Base-by-base conservation (phyloP, 2,797 vertebrate species). In the Sebastes glaucus region DNA sequence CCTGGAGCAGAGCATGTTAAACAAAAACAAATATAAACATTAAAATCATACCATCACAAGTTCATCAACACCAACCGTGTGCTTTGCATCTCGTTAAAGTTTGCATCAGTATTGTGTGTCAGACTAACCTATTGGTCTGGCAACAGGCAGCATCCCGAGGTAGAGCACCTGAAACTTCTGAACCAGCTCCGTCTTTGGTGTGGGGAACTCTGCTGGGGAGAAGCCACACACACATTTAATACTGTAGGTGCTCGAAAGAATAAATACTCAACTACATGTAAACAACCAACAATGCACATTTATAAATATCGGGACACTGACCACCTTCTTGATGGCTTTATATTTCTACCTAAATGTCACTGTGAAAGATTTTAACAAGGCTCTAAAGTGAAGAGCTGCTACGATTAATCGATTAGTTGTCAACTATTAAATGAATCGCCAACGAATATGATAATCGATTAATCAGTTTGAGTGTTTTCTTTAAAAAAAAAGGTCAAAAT, bases 101-200 rank as follows among this genome's bases (percentile, higher is more conserved):
- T 32, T 35, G 32, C 28, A 13, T 18, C 7, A 22, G 5, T 23
- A 11, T 7, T 35, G 49, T 64, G 25, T 49, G n/a, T 68, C 22
- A 25, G 14, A 79, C 96, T 13, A 93, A 99, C 98, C 98, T 75
- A 98, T 97, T 2, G 98, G 98, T 90, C 94, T 97, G 91, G 93
- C 93, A 9, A 99, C 98, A 46, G 97, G 96, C 20, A 98, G 61
- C 97, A 98, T 97, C 85, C 98, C 98, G 78, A 99, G 79, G 86
- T 99, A 99, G 84, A 96, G 96, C 85, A 99, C 97, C 27, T 97
- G 97, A 90, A 99, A 99, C 89, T 97, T 99, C 96, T 99, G 98
- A 20, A 99, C 98, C 95, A 99, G 94, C 90, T 99, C 98, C 0
- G 97, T 99, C 97, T 99, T 99, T 96, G 98, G 98, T 90, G 98